A percentile compares a stretch with the other conserved stretches of the same genome.
phyloP scores from a whole-genome alignment of 2,797 vertebrate species.

The Silurus lanzhouensis region DNA sequence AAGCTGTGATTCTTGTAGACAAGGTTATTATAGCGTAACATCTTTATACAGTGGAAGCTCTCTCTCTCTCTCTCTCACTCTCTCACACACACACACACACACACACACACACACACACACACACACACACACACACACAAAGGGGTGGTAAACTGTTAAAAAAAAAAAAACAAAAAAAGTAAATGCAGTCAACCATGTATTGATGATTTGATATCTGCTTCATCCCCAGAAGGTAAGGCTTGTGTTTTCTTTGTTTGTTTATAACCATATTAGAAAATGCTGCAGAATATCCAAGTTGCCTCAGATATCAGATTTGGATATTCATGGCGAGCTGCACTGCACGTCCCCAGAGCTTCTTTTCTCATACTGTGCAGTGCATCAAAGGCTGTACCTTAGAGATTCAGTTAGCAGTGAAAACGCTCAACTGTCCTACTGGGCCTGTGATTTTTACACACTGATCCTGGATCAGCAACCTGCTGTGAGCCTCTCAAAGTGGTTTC shows the following conservation, averaged over 20 bases:
- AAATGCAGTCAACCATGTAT: neutral
- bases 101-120: no score
- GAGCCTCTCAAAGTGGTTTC: neutral
- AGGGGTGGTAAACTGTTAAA: neutral
- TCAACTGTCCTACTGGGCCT: conserved; percentile 9
- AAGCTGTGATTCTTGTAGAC: neutral
- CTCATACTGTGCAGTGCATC: neutral
- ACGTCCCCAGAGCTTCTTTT: neutral
- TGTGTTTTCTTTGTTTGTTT: neutral
- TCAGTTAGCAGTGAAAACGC: neutral
- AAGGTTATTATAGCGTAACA: neutral
- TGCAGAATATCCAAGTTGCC: conserved; percentile 1
- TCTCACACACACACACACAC: no score
- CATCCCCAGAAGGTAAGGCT: neutral
- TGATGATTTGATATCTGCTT: neutral
- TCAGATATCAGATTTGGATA: conserved; percentile 6
- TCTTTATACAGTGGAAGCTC: neutral
- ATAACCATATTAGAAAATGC: neutral
- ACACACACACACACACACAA: neutral
- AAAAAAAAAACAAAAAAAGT: neutral
- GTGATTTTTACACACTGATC: neutral
- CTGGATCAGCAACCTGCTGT: conserved; percentile 21
- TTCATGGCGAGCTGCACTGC: neutral
- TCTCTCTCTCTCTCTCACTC: no score
- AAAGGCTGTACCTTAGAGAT: conserved; percentile 2